Conservation (phyloP, 2,113 vertebrate genomes). For the Aptenodytes patagonicus region DNA sequence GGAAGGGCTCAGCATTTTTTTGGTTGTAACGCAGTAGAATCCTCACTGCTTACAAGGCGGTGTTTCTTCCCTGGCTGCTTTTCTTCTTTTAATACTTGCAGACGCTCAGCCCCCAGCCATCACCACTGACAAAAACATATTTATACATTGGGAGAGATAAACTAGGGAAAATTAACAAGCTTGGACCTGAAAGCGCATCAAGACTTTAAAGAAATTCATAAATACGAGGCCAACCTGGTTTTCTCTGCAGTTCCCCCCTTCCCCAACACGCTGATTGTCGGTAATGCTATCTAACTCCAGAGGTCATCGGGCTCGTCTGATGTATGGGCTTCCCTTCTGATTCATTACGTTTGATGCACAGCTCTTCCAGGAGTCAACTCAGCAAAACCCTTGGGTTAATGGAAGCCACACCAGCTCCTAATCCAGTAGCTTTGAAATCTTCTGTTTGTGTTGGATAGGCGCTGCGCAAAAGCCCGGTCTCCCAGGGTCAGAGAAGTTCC, state of each 20-base stretch:
- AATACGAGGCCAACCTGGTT: not conserved
- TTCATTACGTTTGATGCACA: not conserved
- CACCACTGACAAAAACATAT: not conserved
- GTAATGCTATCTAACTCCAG: conserved; percentile 35
- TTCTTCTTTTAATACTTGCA: not conserved
- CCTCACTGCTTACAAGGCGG: not conserved
- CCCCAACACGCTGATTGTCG: not conserved
- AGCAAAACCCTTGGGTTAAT: conserved; percentile 42
- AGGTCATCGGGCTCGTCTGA: conserved; percentile 39
- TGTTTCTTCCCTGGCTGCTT: not conserved
- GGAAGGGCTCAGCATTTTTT: not conserved
- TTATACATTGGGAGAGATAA: not conserved
- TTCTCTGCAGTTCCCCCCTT: not conserved
- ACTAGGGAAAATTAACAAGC: not conserved
- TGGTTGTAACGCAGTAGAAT: not conserved
- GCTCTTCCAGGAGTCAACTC: not conserved
- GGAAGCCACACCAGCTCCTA: conserved; percentile 57
- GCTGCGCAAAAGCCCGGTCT: not conserved
- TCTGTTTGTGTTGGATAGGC: not conserved
- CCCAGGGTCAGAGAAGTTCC: conserved; percentile 34
- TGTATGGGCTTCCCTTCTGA: conserved; percentile 22
- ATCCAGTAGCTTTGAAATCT: conserved; percentile 55
- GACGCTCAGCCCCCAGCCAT: not conserved
- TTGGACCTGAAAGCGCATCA: not conserved
- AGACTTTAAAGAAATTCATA: not conserved